Evolutionary conservation across 2,888 invertebrate species (phyloP).

Genomic region (Tachina fera): DNA sequence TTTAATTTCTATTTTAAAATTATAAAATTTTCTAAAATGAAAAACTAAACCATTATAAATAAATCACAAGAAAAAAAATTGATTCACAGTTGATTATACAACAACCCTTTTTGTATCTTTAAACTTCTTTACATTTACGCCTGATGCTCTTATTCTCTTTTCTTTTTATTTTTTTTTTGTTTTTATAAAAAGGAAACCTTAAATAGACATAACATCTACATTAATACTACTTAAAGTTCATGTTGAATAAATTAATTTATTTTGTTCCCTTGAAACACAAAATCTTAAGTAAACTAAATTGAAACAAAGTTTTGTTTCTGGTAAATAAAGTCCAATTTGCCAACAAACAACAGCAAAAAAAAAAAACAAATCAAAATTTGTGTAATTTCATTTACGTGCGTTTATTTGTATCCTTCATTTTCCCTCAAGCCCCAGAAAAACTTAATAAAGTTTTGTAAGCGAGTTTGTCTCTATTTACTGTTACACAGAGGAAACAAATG

Average conservation of each 20-base stretch:
- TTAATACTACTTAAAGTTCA: constrained; percentile 27
- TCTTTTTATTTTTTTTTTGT: no score
- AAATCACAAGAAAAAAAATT: no score
- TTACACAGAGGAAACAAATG: background rate
- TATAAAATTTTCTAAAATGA: no score
- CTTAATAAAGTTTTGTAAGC: background rate
- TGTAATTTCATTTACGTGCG: constrained; percentile 40
- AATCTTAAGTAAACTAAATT: background rate
- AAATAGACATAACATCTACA: background rate
- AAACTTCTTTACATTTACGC: no score
- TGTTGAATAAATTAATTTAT: constrained; percentile 11
- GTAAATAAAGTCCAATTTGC: constrained; percentile 49
- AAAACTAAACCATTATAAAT: no score
- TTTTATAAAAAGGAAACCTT: no score
- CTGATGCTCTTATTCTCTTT: no score
- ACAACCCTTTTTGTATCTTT: no score
- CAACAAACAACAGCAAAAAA: background rate
- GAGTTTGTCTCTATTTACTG: constrained; percentile 20
- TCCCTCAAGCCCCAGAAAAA: background rate
- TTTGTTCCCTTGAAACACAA: background rate
- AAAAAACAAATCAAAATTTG: constrained; percentile 35
- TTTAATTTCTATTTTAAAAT: no score
- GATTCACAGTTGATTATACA: no score
- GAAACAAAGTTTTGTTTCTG: constrained; percentile 29
- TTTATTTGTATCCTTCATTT: background rate